These are phyloP conservation scores for Hipparchia semele DNA, from an alignment of 2,888 invertebrate genomes.

Conservation along the genomic window DNA sequence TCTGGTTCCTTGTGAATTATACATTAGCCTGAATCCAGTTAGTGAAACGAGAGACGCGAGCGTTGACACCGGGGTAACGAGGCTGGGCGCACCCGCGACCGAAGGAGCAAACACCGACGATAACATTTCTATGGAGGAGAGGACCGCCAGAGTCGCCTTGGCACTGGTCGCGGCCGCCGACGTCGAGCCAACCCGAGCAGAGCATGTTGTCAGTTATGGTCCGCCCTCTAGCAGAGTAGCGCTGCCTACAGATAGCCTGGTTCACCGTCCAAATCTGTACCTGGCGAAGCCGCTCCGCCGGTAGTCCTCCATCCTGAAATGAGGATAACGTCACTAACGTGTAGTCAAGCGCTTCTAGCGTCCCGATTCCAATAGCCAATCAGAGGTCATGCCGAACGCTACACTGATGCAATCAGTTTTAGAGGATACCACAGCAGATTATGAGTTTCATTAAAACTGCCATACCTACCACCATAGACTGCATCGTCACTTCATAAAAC, in stretches of 20 bases:
- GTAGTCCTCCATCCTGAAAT: conserved; percentile 23
- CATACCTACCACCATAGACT: too few relatives aligned
- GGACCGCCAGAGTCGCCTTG: conserved; percentile 64
- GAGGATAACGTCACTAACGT: background rate
- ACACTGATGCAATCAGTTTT: too few relatives aligned
- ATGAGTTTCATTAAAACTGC: too few relatives aligned
- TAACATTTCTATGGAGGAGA: conserved; percentile 55
- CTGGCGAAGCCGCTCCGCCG: conserved; percentile 45
- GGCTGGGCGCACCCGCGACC: conserved; percentile 49
- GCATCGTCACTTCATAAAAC: too few relatives aligned
- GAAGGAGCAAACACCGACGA: conserved; percentile 50
- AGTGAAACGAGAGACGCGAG: conserved; percentile 54
- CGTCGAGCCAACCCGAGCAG: conserved; percentile 60
- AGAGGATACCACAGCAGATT: too few relatives aligned
- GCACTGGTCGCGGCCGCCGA: conserved; percentile 67
- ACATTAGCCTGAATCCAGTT: conserved; percentile 56
- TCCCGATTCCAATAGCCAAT: too few relatives aligned
- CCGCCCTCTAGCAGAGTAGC: conserved; percentile 44
- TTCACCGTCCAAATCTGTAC: conserved; percentile 55
- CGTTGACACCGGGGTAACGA: conserved; percentile 50
- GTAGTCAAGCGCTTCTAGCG: too few relatives aligned
- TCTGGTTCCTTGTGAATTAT: conserved; percentile 38
- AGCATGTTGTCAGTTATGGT: conserved; percentile 57
- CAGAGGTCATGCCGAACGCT: too few relatives aligned
- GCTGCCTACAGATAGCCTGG: conserved; percentile 46